Percentiles rank a stretch among this genome's conserved stretches.
Conservation (phyloP, 2,797 vertebrate species). For the Acanthornis magna region DNA sequence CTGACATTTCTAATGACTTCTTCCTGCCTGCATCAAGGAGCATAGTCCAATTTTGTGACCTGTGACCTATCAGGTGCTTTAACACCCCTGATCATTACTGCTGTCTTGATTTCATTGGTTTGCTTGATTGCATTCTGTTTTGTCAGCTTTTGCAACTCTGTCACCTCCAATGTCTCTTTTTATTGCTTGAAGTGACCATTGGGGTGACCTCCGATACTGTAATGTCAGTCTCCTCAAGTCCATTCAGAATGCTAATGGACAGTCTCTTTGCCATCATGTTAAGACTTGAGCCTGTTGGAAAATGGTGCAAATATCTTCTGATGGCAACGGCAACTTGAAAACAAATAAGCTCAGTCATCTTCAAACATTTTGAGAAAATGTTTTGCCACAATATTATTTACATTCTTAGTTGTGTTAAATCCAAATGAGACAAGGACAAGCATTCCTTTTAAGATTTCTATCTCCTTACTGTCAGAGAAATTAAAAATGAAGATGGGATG, state of each 20-base stretch:
- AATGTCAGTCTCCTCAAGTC: neutral
- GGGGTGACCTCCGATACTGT: neutral
- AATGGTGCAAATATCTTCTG: neutral
- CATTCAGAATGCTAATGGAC: neutral
- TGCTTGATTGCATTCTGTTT: conserved; percentile 27
- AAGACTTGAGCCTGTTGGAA: neutral
- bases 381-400: neutral
- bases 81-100: conserved; percentile 3
- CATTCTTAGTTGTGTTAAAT: neutral
- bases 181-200: neutral
- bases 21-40: neutral
- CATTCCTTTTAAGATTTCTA: neutral
- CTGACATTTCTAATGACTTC: conserved; percentile 39
- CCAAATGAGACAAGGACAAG: neutral
- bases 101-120: conserved; percentile 27
- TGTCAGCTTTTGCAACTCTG: conserved; percentile 12
- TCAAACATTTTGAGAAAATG: neutral
- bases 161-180: neutral
- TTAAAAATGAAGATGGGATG: neutral
- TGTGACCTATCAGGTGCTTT: conserved; percentile 18
- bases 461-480: neutral
- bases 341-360: neutral
- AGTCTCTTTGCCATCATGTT: neutral
- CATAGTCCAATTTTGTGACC: neutral
- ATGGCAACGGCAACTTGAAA: neutral